Conservation (phyloP, 2,113 vertebrate species). For the Nesospiza acunhae region DNA sequence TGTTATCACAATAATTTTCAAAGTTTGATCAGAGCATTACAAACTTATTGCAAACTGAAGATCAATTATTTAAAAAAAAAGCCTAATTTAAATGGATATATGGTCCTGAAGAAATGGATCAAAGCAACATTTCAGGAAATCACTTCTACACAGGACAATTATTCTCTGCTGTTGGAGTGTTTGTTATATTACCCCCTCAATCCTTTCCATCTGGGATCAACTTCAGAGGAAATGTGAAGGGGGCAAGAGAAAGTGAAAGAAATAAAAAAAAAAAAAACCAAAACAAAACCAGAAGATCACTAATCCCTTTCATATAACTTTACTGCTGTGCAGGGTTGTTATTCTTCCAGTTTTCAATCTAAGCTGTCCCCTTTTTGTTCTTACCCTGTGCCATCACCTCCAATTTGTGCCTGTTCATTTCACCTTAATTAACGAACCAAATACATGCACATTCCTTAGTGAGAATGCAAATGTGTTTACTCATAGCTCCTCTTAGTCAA, state of each 20-base stretch:
- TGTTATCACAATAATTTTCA: neutral
- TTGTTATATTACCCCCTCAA: neutral
- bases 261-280: neutral
- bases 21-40: neutral
- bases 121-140: neutral
- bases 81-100: neutral
- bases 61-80: neutral
- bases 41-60: neutral
- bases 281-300: neutral
- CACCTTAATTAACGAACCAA: neutral
- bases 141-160: neutral
- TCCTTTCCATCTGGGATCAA: neutral
- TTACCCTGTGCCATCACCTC: neutral
- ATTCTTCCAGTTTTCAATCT: neutral
- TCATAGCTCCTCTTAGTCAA: neutral
- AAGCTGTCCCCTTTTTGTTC: neutral
- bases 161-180: neutral
- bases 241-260: neutral
- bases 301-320: neutral
- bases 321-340: neutral
- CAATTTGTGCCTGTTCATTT: neutral
- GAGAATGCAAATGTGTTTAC: neutral
- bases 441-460: neutral
- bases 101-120: neutral
- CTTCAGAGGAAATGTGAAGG: neutral